Evolutionary conservation across 2,797 vertebrate genomes (phyloP).

Genomic region (Hydrophis major): DNA sequence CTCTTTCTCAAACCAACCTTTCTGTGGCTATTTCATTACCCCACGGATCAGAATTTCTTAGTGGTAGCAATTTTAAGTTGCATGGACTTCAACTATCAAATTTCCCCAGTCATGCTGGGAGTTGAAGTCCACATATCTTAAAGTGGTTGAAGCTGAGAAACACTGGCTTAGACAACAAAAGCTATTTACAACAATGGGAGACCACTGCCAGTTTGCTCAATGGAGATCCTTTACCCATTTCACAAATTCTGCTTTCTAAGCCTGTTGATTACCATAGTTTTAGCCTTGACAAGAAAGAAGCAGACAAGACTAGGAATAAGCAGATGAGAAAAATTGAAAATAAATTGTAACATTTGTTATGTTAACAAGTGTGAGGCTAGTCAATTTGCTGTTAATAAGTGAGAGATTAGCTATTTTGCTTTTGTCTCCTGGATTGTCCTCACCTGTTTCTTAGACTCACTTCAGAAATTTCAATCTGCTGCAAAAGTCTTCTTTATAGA

Average conservation of each 20-base stretch:
- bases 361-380: too few relatives aligned
- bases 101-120: not conserved
- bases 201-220: not conserved
- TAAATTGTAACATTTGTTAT: not conserved
- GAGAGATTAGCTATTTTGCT: not conserved
- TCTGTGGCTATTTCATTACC: not conserved
- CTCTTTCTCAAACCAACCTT: not conserved
- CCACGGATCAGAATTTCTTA: not conserved
- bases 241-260: not conserved
- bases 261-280: not conserved
- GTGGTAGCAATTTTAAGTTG: not conserved
- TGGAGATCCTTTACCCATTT: not conserved
- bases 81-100: not conserved
- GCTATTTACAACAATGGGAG: not conserved
- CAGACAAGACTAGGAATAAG: not conserved
- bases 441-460: not conserved
- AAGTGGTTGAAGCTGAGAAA: not conserved
- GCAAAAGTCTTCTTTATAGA: not conserved
- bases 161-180: not conserved
- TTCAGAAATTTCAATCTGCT: not conserved
- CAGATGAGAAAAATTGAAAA: not conserved
- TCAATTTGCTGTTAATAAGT: too few relatives aligned
- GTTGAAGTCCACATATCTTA: not conserved
- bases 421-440: not conserved
- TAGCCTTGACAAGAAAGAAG: not conserved